Evolutionary conservation across 2,797 vertebrate species (phyloP), one percentile per base, ranked within the genome.

Genomic region (Halcyon badia): DNA sequence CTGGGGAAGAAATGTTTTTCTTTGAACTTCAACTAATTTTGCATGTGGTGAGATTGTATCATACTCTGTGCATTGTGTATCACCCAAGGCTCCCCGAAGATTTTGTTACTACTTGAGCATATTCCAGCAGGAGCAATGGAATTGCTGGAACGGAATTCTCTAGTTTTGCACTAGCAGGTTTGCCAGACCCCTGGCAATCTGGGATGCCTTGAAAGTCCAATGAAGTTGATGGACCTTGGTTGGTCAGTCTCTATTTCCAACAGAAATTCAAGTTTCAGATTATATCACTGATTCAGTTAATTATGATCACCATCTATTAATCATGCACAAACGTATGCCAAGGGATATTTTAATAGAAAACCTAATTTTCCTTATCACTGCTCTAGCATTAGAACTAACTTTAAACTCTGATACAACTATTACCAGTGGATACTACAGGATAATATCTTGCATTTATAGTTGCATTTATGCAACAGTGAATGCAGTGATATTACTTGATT

Each of bases 381-480:
- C 48, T 95, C 92, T 76, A 90, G 14, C 31, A 61, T 68, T 81
- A 31, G 20, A 95, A 94, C 37, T 93, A 91, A 73, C 65, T 89
- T 89, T 49, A 92, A 83, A 49, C 58, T 95, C 83, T 77, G 58
- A 14, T 84, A 68, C 58, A 88, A 52, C 77, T 94, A 69, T 51
- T 94, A 79, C 14, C 85, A 89, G 79, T 92, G 81, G 46, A 54
- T 35, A 58, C 19, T 64, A 8, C 6, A 52, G 6, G 83, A 79
- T 10, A 56, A 76, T 56, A 91, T 84, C 46, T 87, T 89, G 25
- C 79, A 92, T 84, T 95, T 95, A 75, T 75, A 85, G 94, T 89
- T 58, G 96, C 49, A 89, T 90, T 91, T 96, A 85, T 85, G 37
- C 70, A 81, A 87, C 22, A 92, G 30, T 78, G 97, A 97, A 93